Percentiles rank a stretch among this genome's conserved stretches.
Evolutionary conservation across 2,888 invertebrate genomes (phyloP).

Genomic region (Morpho deidamia): DNA sequence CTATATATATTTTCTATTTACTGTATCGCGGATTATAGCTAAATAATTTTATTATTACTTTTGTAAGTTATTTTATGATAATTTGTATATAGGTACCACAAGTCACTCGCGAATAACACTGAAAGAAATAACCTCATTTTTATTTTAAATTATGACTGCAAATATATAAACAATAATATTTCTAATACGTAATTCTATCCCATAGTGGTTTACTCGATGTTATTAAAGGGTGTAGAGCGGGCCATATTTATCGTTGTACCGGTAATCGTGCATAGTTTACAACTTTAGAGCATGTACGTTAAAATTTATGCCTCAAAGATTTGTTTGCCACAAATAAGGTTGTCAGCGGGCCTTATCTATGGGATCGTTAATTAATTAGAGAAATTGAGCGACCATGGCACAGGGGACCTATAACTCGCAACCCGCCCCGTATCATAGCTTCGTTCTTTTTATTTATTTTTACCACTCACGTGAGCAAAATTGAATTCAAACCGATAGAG

Average conservation of each 20-base stretch:
- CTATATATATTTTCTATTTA: too few relatives aligned
- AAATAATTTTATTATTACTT: too few relatives aligned
- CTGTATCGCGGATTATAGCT: too few relatives aligned
- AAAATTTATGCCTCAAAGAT: slow-evolving; percentile 76
- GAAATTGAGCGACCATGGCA: slow-evolving; percentile 74
- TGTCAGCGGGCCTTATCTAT: slow-evolving; percentile 75
- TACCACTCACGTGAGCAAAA: slow-evolving; percentile 75
- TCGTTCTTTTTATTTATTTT: slow-evolving; percentile 71
- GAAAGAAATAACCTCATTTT: too few relatives aligned
- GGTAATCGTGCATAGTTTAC: slow-evolving; percentile 67
- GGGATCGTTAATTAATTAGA: slow-evolving; percentile 78
- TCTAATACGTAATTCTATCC: slow-evolving; percentile 24
- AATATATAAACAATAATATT: slow-evolving; percentile 27
- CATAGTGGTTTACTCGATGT: slow-evolving; percentile 7
- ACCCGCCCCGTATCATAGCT: slow-evolving; percentile 75
- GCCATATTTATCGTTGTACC: slow-evolving; percentile 45
- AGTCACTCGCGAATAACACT: too few relatives aligned
- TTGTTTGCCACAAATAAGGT: slow-evolving; percentile 78
- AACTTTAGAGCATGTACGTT: slow-evolving; percentile 72
- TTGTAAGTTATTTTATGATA: too few relatives aligned
- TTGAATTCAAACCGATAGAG: slow-evolving; percentile 52
- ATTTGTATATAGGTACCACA: too few relatives aligned
- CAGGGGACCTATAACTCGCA: slow-evolving; percentile 76
- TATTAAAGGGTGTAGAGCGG: slow-evolving; percentile 26
- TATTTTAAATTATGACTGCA: too few relatives aligned